Conservation (phyloP, 2,113 vertebrate species). For the Neotoma lepida region DNA sequence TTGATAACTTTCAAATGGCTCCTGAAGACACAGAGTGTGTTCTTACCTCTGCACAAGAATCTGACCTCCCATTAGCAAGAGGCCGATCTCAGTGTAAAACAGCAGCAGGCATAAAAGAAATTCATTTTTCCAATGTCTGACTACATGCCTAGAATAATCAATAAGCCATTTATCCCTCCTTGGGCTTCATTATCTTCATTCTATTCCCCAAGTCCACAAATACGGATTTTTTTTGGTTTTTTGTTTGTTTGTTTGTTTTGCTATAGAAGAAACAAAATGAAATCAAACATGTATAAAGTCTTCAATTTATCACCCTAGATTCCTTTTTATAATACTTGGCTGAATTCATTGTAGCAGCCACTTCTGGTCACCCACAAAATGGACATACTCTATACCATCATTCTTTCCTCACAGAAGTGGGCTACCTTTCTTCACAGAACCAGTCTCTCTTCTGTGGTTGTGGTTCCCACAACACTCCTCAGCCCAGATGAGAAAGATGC, state of each 20-base stretch:
- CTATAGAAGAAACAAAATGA: not conserved
- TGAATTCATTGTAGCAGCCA: not conserved
- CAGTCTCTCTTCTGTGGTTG: not conserved
- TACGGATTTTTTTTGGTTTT: not conserved
- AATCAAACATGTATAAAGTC: not conserved
- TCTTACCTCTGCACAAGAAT: not conserved
- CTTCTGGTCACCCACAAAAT: not conserved
- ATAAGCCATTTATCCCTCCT: slow-evolving; percentile 8
- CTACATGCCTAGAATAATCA: slow-evolving; percentile 16
- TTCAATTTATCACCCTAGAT: not conserved
- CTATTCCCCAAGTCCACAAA: not conserved
- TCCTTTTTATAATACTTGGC: not conserved
- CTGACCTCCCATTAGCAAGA: slow-evolving; percentile 7
- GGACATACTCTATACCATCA: not conserved
- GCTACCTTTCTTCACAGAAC: not conserved
- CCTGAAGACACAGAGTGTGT: not conserved
- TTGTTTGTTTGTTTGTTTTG: too few species aligned
- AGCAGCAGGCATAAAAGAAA: not conserved
- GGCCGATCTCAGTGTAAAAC: not conserved
- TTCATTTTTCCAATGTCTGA: not conserved
- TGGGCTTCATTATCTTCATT: not conserved
- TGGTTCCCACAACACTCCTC: not conserved
- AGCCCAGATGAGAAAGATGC: not conserved
- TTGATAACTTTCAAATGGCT: slow-evolving; percentile 39
- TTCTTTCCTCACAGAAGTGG: not conserved